These are phyloP conservation scores for Molossus alvarezi DNA, from an alignment of 2,797 vertebrate species.

Conservation along the genomic window DNA sequence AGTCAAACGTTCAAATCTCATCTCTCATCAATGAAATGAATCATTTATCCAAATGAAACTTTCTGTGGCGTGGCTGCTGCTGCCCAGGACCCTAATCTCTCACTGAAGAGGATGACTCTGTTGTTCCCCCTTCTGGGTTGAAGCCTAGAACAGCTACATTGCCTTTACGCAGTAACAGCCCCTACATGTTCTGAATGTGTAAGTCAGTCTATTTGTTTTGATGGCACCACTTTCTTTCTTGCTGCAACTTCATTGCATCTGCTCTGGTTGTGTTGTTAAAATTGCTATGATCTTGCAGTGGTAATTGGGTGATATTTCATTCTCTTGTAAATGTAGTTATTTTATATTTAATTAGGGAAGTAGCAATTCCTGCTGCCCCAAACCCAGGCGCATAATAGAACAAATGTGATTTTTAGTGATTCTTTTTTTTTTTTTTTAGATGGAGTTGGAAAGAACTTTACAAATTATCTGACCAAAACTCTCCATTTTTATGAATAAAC, in stretches of 20 bases:
- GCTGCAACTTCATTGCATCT: not conserved
- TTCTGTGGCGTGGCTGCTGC: not conserved
- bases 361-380: not conserved
- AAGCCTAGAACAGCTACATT: not conserved
- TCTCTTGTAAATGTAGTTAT: not conserved
- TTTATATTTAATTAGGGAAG: not conserved
- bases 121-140: not conserved
- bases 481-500: slow-evolving; percentile 15
- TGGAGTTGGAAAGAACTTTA: not conserved
- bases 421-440: not conserved
- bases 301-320: not conserved
- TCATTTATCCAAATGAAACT: slow-evolving; percentile 51
- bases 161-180: not conserved
- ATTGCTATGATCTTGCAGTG: not conserved
- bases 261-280: not conserved
- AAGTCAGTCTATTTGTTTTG: not conserved
- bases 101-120: not conserved
- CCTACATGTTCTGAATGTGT: not conserved
- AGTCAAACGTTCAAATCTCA: not conserved
- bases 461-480: not conserved
- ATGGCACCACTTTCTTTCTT: not conserved
- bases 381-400: not conserved
- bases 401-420: not conserved
- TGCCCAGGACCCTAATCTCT: not conserved
- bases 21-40: slow-evolving; percentile 29